Conservation (phyloP, 2,113 vertebrate species). For the Petaurus breviceps region DNA sequence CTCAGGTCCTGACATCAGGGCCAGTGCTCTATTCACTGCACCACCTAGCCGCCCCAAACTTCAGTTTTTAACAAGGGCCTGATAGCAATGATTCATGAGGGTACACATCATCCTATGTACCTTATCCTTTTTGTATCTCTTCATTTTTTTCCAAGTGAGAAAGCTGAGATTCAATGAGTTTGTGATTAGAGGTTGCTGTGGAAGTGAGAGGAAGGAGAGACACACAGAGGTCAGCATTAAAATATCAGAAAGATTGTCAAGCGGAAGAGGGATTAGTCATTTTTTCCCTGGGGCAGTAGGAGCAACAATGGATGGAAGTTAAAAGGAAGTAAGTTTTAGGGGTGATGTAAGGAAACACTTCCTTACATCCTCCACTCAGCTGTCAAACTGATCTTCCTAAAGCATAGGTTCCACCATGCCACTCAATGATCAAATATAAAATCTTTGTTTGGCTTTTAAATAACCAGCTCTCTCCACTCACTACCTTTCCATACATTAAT, state of each 20-base stretch:
- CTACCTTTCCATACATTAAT: neutral
- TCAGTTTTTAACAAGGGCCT: neutral
- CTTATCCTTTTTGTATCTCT: neutral
- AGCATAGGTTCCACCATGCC: neutral
- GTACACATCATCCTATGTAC: neutral
- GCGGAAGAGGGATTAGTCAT: neutral
- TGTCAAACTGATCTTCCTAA: too few species aligned
- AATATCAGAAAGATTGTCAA: neutral
- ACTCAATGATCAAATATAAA: neutral
- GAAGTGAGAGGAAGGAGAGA: neutral
- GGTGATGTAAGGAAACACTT: neutral
- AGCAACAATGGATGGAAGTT: neutral
- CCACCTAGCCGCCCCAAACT: neutral
- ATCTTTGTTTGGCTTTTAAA: neutral
- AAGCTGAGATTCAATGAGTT: too few species aligned
- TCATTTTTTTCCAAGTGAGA: too few species aligned
- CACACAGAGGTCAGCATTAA: neutral
- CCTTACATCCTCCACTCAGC: neutral
- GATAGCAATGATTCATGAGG: neutral
- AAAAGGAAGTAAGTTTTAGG: neutral
- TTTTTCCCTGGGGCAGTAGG: neutral
- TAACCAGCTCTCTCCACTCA: neutral
- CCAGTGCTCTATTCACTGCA: too few species aligned
- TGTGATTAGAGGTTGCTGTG: too few species aligned
- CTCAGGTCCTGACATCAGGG: too few species aligned